phyloP scores from a whole-genome alignment of 2,888 invertebrate genomes.

The Drosophila colorata region DNA sequence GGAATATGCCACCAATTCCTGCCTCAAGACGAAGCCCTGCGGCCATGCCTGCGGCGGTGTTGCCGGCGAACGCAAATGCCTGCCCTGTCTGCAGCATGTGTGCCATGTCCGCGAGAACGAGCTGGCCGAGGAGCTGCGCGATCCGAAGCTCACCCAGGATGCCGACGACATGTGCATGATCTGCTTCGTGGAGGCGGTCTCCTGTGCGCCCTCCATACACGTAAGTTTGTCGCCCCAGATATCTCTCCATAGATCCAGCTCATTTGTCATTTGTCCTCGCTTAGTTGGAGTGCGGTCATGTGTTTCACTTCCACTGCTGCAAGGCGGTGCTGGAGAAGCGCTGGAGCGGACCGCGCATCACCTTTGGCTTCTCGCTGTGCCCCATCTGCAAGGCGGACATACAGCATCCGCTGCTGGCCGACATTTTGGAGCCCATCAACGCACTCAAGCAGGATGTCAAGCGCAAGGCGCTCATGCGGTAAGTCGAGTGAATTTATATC shows the following conservation, averaged over 20 bases:
- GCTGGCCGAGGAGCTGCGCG: constrained; percentile 79
- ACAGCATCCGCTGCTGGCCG: constrained; percentile 91
- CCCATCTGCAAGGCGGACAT: constrained; percentile 98
- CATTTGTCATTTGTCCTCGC: constrained; percentile 38
- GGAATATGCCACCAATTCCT: constrained; percentile 89
- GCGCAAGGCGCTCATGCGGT: constrained; percentile 96
- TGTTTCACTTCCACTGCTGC: constrained; percentile 97
- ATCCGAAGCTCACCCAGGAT: constrained; percentile 92
- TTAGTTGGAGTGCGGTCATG: constrained; percentile 96
- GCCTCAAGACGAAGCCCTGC: constrained; percentile 92
- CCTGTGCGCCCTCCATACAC: constrained; percentile 97
- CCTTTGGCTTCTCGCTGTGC: constrained; percentile 97
- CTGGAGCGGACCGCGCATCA: constrained; percentile 98
- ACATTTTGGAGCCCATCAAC: constrained; percentile 92
- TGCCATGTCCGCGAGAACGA: constrained; percentile 87
- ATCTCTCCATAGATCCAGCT: not conserved
- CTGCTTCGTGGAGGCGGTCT: constrained; percentile 98
- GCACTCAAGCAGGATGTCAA: constrained; percentile 95
- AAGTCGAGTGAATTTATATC: constrained; percentile 4
- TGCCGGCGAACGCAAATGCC: constrained; percentile 92
- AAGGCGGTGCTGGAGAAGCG: constrained; percentile 92
- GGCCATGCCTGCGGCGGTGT: constrained; percentile 98
- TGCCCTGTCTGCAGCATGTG: constrained; percentile 96
- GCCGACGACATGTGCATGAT: constrained; percentile 99
- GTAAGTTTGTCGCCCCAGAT: constrained; percentile 84